Evolutionary conservation across 2,797 vertebrate species (phyloP).

Genomic region (Gastrophryne carolinensis): DNA sequence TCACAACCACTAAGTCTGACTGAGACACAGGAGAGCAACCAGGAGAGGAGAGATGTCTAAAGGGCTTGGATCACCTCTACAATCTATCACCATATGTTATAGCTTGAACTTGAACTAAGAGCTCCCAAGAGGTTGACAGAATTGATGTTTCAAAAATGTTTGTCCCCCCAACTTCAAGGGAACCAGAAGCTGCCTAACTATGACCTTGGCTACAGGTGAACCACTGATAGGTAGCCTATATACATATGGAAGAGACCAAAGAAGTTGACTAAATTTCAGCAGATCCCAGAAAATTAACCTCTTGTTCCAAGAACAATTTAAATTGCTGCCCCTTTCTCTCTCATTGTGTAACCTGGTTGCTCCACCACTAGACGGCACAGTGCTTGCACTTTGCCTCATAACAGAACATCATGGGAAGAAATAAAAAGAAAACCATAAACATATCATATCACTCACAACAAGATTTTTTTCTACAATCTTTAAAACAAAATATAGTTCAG

Average conservation of each 20-base stretch:
- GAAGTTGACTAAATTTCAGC: neutral
- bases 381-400: conserved; percentile 42
- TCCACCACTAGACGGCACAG: conserved; percentile 34
- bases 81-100: neutral
- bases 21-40: conserved; percentile 35
- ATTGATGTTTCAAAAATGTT: neutral
- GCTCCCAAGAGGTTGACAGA: neutral
- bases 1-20: conserved; percentile 26
- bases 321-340: neutral
- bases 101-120: neutral
- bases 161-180: neutral
- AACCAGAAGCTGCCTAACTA: neutral
- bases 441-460: conserved; percentile 55
- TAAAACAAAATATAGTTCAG: conserved; percentile 67
- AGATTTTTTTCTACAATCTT: conserved; percentile 60
- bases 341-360: conserved; percentile 31
- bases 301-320: neutral
- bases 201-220: neutral
- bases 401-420: conserved; percentile 29
- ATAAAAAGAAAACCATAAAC: conserved; percentile 5
- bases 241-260: neutral
- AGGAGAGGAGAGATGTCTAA: conserved; percentile 10
- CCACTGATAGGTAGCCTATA: neutral
- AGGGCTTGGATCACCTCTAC: neutral
- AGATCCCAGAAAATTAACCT: neutral